Evolutionary conservation across 2,888 invertebrate species (phyloP).

Genomic region (Caenorhabditis becei): DNA sequence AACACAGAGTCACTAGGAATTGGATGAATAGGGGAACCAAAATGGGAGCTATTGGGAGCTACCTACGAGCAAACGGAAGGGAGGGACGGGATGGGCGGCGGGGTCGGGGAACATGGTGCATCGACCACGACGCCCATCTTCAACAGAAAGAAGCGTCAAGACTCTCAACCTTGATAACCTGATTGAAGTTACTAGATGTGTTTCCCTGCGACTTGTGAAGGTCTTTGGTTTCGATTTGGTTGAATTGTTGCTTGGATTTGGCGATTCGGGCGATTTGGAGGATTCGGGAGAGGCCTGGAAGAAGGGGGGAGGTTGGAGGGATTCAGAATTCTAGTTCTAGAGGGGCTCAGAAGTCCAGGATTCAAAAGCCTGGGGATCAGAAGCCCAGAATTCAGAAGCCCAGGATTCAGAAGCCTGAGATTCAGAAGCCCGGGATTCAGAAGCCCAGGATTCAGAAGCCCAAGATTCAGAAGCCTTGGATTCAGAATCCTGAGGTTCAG

Average conservation of each 20-base stretch:
- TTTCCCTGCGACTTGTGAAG: conserved; percentile 75
- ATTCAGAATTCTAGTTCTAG: no score
- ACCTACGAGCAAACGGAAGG: not conserved
- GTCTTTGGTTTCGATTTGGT: conserved; percentile 81
- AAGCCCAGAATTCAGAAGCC: no score
- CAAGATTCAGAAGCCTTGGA: no score
- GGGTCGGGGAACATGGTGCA: not conserved
- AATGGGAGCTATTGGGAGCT: conserved; percentile 5
- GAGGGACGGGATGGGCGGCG: conserved; percentile 1
- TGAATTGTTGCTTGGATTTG: conserved; percentile 81
- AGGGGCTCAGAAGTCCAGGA: no score
- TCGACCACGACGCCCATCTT: conserved; percentile 17
- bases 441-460: no score
- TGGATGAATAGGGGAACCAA: not conserved
- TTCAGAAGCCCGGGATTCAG: no score
- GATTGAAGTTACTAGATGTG: conserved; percentile 81
- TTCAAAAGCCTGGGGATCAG: no score
- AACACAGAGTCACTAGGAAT: conserved; percentile 1
- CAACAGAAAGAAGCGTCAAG: conserved; percentile 65
- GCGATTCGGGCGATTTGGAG: conserved; percentile 81
- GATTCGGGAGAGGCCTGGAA: conserved; percentile 77
- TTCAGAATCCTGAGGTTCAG: no score
- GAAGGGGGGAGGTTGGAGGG: no score
- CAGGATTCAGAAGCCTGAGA: no score
- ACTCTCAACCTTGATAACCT: conserved; percentile 77